Conservation (phyloP, 2,113 vertebrate genomes). For the Chlamydotis undulata region DNA sequence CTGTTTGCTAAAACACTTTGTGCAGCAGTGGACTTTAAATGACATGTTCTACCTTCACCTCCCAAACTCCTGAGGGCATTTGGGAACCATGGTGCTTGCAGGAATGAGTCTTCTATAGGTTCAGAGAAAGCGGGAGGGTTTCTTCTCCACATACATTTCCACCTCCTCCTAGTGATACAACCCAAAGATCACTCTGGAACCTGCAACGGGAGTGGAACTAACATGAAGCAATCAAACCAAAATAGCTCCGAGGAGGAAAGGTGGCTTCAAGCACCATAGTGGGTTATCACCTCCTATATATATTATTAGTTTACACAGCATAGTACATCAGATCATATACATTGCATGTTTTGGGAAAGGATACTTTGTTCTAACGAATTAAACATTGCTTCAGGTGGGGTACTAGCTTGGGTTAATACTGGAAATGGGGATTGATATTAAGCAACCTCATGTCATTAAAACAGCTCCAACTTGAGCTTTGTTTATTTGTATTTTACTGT, state of each 20-base stretch:
- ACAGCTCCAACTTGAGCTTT: background rate
- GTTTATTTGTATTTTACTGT: background rate
- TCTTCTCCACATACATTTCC: background rate
- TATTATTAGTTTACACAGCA: background rate
- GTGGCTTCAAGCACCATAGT: background rate
- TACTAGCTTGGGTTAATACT: background rate
- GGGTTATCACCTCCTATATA: background rate
- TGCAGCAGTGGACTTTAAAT: background rate
- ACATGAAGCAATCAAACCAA: background rate
- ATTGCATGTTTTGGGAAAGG: background rate
- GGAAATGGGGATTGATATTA: background rate
- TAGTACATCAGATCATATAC: background rate
- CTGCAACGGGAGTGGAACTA: background rate
- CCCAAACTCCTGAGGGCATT: background rate
- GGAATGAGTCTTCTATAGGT: background rate
- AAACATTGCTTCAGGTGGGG: background rate
- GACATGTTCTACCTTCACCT: background rate
- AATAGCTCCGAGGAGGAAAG: background rate
- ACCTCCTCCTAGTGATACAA: background rate
- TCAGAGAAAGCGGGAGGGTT: background rate
- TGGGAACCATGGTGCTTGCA: rapidly evolving
- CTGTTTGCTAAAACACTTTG: background rate
- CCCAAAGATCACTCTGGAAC: background rate
- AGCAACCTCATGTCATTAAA: background rate
- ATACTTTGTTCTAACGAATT: background rate